phyloP scores from a whole-genome alignment of 2,113 vertebrate genomes.

The Pelodiscus sinensis region DNA sequence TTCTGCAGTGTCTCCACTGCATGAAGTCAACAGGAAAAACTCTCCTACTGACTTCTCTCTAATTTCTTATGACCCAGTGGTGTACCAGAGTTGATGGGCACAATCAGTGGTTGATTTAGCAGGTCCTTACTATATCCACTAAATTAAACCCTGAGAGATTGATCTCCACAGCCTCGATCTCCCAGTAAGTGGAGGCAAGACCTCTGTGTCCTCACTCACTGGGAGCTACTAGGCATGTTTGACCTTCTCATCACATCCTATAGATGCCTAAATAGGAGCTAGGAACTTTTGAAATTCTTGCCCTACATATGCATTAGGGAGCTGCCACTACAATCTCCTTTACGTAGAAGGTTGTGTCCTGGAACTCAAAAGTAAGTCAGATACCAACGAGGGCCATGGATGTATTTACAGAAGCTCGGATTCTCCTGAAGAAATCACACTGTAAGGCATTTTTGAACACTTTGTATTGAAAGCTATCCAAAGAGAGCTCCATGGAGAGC shows the following conservation, averaged over 20 bases:
- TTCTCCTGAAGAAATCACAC: background rate
- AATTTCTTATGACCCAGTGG: too few species aligned
- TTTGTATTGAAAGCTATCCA: background rate
- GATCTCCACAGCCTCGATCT: too few species aligned
- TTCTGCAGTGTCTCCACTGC: too few species aligned
- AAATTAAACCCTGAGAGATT: too few species aligned
- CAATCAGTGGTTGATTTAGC: too few species aligned
- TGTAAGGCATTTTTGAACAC: background rate
- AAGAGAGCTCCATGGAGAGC: background rate
- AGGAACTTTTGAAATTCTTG: background rate
- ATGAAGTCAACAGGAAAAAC: too few species aligned
- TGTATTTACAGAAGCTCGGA: background rate
- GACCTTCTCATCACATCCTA: background rate
- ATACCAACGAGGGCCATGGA: background rate
- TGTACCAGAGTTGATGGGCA: too few species aligned
- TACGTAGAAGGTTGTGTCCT: background rate
- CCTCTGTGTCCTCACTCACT: background rate
- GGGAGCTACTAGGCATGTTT: background rate
- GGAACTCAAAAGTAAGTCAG: background rate
- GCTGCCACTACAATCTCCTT: background rate
- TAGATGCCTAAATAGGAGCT: background rate
- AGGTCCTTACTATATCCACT: too few species aligned
- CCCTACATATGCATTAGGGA: background rate
- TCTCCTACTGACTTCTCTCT: too few species aligned
- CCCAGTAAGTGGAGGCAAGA: too few species aligned